phyloP scores from a whole-genome alignment of 2,113 vertebrate genomes.

The zebrafish (Danio rerio) region GRCz12tu NC_133182.1:30901001-30901500 shows the following conservation, averaged over 20 bases:
- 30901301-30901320: constrained; percentile 50
- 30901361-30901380: constrained; percentile 42
- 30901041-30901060: background rate
- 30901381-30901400: constrained; percentile 17
- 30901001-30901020: background rate
- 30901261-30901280: constrained; percentile 11
- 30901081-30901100: background rate
- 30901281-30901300: constrained; percentile 42
- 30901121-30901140: background rate
- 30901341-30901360: constrained; percentile 21
- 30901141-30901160: background rate
- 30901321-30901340: constrained; percentile 45
- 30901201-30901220: background rate
- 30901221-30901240: constrained; percentile 27
- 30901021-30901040: background rate
- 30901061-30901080: background rate
- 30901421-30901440: background rate
- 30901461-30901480: background rate
- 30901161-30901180: background rate
- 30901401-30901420: background rate
- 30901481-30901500: background rate
- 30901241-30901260: constrained; percentile 25
- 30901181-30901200: constrained; percentile 7
- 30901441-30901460: background rate
- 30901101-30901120: background rate